Conservation (phyloP, 2,113 vertebrate species). For the Puntigrus tetrazona region DNA sequence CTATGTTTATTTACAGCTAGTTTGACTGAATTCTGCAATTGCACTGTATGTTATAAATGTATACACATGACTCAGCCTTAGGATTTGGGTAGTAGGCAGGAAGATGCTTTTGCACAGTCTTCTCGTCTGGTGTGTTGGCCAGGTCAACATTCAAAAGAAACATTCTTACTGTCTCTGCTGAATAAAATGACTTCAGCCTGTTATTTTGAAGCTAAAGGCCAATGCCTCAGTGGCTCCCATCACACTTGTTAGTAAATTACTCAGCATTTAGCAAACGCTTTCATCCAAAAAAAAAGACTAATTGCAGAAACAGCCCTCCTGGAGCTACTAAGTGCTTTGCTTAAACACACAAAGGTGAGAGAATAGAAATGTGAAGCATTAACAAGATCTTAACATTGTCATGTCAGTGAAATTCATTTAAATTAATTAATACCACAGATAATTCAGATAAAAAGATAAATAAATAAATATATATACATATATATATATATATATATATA, state of each 20-base stretch:
- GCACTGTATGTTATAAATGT: not conserved
- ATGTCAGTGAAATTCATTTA: too few relatives aligned
- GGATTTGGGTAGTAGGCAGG: not conserved
- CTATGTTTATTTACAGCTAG: not conserved
- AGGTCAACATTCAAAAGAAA: not conserved
- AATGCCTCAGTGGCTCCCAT: slow-evolving; percentile 24
- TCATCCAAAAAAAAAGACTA: slow-evolving; percentile 31
- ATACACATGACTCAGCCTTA: not conserved
- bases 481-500: too few relatives aligned
- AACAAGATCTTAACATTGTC: not conserved
- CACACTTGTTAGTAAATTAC: slow-evolving; percentile 41
- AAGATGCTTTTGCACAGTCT: not conserved
- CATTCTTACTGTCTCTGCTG: not conserved
- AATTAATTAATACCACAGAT: too few relatives aligned
- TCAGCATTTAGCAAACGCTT: slow-evolving; percentile 22
- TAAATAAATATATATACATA: too few relatives aligned
- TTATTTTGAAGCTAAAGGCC: slow-evolving; percentile 26
- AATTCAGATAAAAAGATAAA: too few relatives aligned
- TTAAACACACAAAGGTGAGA: slow-evolving; percentile 15
- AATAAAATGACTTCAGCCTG: not conserved
- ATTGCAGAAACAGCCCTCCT: slow-evolving; percentile 13
- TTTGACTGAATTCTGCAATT: not conserved
- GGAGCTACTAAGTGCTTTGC: slow-evolving; percentile 20
- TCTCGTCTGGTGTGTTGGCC: not conserved
- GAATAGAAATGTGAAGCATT: slow-evolving; percentile 8